Base-by-base conservation (phyloP, 2,113 vertebrate species). In the Heterochromis multidens region DNA sequence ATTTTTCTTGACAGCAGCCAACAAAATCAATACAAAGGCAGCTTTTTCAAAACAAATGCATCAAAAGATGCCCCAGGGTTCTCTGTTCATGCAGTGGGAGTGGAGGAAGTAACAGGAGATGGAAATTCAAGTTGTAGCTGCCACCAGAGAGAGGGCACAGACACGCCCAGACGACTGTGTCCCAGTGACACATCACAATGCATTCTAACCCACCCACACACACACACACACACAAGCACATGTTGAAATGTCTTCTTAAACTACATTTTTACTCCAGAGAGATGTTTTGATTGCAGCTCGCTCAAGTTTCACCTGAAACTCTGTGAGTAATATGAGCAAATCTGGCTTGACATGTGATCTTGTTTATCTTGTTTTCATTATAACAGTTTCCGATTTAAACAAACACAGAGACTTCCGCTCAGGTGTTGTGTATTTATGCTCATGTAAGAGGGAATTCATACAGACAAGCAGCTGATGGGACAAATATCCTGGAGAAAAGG, bases 271-370 rank as follows among this genome's bases (percentile, higher is more conserved):
- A 72, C 63, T 62, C 13, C 19, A 74, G 11, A 46, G 65, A 16
- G 43, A n/a, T 79, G 77, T 86, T 81, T 78, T 33, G 4, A 81
- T 31, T 33, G 76, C 46, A 61, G 31, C 49, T 62, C 2, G 1
- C 37, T 72, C 33, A 6, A 77, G 84, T 89, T 91, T 91, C 88
- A 80, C 27, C 23, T 35, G 79, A 90, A 78, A 84, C 74, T 21
- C 31, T 23, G 4, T 40, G 31, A 82, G 12, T 8, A 77, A 62
- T 17, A 13, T 57, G 9, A 31, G 21, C 2, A 35, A 74, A 54
- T 35, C 62, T 19, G 1, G 4, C 16, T 77, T 6, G 3, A 52
- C 7, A 10, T 6, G 16, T 49, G 37, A 62, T 57, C 33, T 23
- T 79, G 43, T 61, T 43, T 21, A 10, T 59, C 5, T 54, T 8